Evolutionary conservation across 2,888 invertebrate species (phyloP).

Genomic region (Leucoma salicis): DNA sequence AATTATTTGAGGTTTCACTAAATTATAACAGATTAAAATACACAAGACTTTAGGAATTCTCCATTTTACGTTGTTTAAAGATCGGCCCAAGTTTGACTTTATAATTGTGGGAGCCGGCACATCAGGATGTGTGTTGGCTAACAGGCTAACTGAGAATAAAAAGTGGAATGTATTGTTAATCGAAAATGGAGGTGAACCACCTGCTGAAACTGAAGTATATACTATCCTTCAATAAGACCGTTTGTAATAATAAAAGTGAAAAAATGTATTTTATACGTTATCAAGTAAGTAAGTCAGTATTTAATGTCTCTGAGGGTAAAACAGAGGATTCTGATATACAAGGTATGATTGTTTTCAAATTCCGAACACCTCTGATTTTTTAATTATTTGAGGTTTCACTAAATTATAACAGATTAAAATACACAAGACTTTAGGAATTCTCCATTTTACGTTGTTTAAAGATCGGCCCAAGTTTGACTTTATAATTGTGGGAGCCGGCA

Average conservation of each 20-base stretch:
- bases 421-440: too few species aligned
- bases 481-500: constrained; percentile 46
- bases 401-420: too few species aligned
- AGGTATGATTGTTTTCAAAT: constrained; percentile 4
- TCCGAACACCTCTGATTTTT: too few species aligned
- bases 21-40: too few species aligned
- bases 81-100: constrained; percentile 38
- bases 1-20: too few species aligned
- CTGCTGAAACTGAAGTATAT: constrained; percentile 14
- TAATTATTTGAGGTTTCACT: too few species aligned
- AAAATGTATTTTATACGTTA: too few species aligned
- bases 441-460: too few species aligned
- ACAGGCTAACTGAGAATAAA: constrained; percentile 39
- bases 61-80: too few species aligned
- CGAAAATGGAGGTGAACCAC: constrained; percentile 69
- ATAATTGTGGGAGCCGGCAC: constrained; percentile 48
- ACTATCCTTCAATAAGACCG: neutral
- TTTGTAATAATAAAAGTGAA: too few species aligned
- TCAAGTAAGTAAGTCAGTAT: too few species aligned
- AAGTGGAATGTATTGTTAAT: constrained; percentile 63
- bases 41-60: too few species aligned
- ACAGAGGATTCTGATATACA: constrained; percentile 4
- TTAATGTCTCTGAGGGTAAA: constrained; percentile 1
- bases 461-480: constrained; percentile 41
- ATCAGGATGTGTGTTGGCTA: constrained; percentile 45